Percentiles rank a stretch among this genome's conserved stretches.
These are phyloP conservation scores for Rousettus leschenaultii DNA, from an alignment of 2,113 vertebrate species.

Conservation along the genomic window DNA sequence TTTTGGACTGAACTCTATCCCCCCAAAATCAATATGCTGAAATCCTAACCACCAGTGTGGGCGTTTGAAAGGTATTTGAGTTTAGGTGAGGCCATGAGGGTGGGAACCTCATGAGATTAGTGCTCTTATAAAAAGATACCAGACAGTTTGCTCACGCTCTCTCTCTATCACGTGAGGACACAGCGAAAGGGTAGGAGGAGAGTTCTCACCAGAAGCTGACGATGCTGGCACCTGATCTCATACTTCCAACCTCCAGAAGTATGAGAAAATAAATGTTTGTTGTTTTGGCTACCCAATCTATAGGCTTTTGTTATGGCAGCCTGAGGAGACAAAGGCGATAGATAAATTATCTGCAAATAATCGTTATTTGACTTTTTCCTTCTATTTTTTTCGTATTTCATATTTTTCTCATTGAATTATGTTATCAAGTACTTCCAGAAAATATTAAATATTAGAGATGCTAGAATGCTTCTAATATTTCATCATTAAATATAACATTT, in stretches of 20 bases:
- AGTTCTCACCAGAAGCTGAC: not conserved
- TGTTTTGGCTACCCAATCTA: not conserved
- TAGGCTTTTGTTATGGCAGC: not conserved
- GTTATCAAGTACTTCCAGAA: not conserved
- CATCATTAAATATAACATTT: not conserved
- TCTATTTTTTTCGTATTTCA: not conserved
- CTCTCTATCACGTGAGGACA: not conserved
- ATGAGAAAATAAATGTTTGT: not conserved
- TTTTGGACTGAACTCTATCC: not conserved
- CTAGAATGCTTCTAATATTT: not conserved
- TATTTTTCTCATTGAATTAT: not conserved
- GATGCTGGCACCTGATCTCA: not conserved
- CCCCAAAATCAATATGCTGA: not conserved
- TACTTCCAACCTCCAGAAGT: not conserved
- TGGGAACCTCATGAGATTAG: not conserved
- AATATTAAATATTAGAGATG: not conserved
- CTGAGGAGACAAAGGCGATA: not conserved
- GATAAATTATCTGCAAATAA: not conserved
- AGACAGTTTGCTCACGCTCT: not conserved
- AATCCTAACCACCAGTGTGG: not conserved
- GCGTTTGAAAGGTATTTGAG: not conserved
- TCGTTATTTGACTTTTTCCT: not conserved
- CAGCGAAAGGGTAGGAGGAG: not conserved
- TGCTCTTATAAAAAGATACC: not conserved
- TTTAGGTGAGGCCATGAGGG: not conserved